These are phyloP conservation scores for Dendrolimus houi DNA, from an alignment of 2,888 invertebrate species.

Conservation along the genomic window DNA sequence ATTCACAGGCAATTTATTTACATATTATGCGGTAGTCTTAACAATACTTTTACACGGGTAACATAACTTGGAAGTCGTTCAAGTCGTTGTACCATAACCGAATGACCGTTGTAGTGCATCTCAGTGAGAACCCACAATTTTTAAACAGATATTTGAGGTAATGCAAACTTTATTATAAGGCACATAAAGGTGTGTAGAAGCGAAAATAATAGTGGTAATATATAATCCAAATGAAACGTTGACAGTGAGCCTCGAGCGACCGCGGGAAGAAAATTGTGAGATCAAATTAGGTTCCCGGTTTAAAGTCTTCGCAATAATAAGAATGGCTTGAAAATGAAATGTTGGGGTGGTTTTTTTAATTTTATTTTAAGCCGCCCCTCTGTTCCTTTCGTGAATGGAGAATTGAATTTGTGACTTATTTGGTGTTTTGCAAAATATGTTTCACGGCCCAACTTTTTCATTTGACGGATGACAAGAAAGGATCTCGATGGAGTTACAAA, in stretches of 20 bases:
- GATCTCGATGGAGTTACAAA: neutral
- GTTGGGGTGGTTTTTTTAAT: conserved; percentile 23
- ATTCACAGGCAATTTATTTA: no score
- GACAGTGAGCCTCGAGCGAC: conserved; percentile 58
- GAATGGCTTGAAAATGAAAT: conserved; percentile 46
- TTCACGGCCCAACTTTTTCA: neutral
- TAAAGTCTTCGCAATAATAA: conserved; percentile 53
- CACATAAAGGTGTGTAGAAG: conserved; percentile 12
- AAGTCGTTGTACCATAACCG: conserved; percentile 43
- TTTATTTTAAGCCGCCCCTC: conserved; percentile 12
- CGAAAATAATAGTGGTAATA: conserved; percentile 27
- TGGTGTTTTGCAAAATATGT: neutral
- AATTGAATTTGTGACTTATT: conserved; percentile 18
- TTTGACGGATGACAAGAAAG: neutral
- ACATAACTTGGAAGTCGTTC: conserved; percentile 55
- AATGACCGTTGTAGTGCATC: conserved; percentile 58
- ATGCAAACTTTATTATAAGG: conserved; percentile 17
- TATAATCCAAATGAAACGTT: conserved; percentile 66
- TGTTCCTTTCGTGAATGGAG: conserved; percentile 8
- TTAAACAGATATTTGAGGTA: conserved; percentile 7
- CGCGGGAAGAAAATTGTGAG: conserved; percentile 59
- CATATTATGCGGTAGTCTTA: no score
- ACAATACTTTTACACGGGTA: conserved; percentile 50
- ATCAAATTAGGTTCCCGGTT: conserved; percentile 60
- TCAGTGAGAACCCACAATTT: conserved; percentile 23